Conservation (phyloP, 2,113 vertebrate genomes). For the Bos indicus region DNA sequence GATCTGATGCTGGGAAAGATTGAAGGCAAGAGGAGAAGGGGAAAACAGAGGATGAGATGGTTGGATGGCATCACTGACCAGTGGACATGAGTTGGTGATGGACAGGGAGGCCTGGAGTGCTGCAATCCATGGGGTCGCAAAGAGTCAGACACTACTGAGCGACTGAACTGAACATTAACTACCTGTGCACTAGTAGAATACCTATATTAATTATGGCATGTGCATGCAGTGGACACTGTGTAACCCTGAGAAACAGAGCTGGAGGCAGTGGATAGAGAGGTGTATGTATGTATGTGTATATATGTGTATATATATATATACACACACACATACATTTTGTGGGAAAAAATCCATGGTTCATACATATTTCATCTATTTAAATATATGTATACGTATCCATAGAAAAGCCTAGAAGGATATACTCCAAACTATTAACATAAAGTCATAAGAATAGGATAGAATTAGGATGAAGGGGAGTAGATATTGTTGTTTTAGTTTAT, state of each 20-base stretch:
- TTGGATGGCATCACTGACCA: not conserved
- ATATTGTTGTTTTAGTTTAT: not conserved
- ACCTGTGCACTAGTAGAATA: not conserved
- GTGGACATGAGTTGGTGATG: not conserved
- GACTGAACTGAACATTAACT: not conserved
- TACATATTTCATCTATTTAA: not conserved
- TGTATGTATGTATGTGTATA: not conserved
- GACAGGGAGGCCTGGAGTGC: not conserved
- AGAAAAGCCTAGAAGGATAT: not conserved
- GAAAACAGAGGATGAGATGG: not conserved
- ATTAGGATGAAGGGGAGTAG: not conserved
- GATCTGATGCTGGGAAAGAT: not conserved
- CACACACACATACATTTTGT: not conserved
- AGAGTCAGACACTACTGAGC: not conserved
- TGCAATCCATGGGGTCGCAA: not conserved
- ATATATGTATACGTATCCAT: not conserved
- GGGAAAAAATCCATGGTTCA: not conserved
- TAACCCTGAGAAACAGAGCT: not conserved
- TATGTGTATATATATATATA: not conserved
- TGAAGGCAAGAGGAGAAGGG: not conserved
- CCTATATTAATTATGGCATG: not conserved
- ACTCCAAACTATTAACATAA: not conserved
- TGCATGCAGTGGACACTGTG: accelerated
- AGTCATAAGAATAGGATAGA: not conserved
- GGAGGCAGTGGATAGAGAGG: not conserved